Base-by-base conservation (phyloP, 30 jellyfish, hydroid and myxozoan species). In the Chrysaora quinquecirrha region DNA sequence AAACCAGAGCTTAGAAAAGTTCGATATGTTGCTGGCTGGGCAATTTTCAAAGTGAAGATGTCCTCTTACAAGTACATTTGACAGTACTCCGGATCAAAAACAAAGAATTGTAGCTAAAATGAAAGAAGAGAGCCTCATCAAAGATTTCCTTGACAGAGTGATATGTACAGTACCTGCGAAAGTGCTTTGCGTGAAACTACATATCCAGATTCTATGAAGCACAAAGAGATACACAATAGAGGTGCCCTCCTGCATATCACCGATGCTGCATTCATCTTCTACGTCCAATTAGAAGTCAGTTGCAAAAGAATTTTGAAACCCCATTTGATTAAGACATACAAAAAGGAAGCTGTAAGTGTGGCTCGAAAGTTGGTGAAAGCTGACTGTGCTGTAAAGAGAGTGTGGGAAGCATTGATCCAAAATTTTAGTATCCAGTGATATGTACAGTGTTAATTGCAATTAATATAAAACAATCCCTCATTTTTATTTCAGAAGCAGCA, bases 51-150 rank as follows among this genome's bases (percentile, higher is more conserved):
- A 43, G 58, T 43, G 58, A 43, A 43, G 16, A 43, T 16, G 12
- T 43, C 16, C 58, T 43, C 58, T 43, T 43, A 43, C 58, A 43
- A 43, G 58, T 43, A 43, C 58, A 43, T 43, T 43, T 9, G 12
- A 43, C 58, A 43, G 58, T 6, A 16, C 16, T 43, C 58, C 58
- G 58, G 58, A 43, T 43, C 58, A 16, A 43, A 43, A 43, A 43
- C 9, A 43, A 43, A 43, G 58, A 43, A 16, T 43, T 43, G 58
- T 43, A 9, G 58, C 58, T 43, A 43, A 43, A 43, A 43, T 43
- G 58, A 43, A 43, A 43, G 58, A 43, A 43, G 58, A 43, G 58
- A 43, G 58, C 58, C 58, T 43, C 58, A 43, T 43, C 58, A 43
- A 43, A 43, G 58, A 43, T 43, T 43, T 43, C 58, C 58, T 43